Evolutionary conservation across 2,113 vertebrate genomes (phyloP), one percentile per base, ranked within the genome.

Genomic region (Prietella phreatophila): DNA sequence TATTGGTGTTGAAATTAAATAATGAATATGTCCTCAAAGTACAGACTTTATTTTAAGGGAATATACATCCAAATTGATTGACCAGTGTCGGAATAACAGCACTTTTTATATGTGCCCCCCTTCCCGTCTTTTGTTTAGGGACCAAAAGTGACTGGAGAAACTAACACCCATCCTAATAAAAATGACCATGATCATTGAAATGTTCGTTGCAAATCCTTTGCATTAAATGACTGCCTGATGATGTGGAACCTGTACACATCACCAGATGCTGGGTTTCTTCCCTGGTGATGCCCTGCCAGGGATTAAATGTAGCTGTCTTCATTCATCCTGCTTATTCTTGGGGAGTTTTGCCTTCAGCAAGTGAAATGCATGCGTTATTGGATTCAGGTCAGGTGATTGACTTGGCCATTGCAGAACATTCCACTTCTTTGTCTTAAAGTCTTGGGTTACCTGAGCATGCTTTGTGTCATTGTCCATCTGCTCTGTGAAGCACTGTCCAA

Each of bases 71-170:
- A 47, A 53, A n/a, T n/a, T n/a, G 5, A n/a, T 58, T 81, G 8
- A 56, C 33, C n/a, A 19, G n/a, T 17, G 2, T 55, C 53, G 4
- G n/a, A 36, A 81, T 81, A 4, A 80, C 17, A 33, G 30, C 0
- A 79, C 73, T n/a, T 78, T 79, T 19, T 20, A 15, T 55, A 55
- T 55, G 25, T 53, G 55, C 15, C 55, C 55, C 55, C 55, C 50
- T 11, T 13, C 50, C 2, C 39, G 2, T 25, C 10, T 25, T 55
- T 17, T 30, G 55, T 47, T 47, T 47, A 58, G 17, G 30, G 15
- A 81, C n/a, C 50, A 80, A 79, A 55, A 79, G 25, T 79, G 53
- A 79, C 27, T 55, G 13, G 53, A 58, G 30, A 81, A 81, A 36
- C 19, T 60, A 36, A 36, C 25, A 50, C 42, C 42, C 42, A 47